Evolutionary conservation across 2,113 vertebrate species (phyloP), one percentile per base, ranked within the genome.

Genomic region (Lanius collurio): DNA sequence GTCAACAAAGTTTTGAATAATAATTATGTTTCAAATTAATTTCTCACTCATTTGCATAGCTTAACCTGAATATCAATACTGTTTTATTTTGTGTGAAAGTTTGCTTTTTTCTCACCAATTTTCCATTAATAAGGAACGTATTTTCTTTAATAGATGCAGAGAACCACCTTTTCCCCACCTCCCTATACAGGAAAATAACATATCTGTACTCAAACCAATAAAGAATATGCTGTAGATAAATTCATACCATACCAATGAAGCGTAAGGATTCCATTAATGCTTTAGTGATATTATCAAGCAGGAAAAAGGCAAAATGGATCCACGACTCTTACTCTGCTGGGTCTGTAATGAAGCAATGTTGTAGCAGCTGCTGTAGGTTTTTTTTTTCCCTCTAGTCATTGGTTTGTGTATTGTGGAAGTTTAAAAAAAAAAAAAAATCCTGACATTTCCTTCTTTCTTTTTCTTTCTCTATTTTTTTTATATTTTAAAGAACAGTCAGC

Each of bases 181-280:
- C n/a, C 39, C n/a, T 16, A 10, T 53, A 19, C 27, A 71, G 42
- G 67, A 75, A 95, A 92, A 52, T 44, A 88, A 31, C 47, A 30
- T 74, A 93, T 93, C 94, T 95, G 37, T 79, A 80, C 91, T 83
- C 87, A 64, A 84, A 93, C 87, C 91, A 85, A 90, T 96, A 92
- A 92, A 80, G 70, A 91, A 95, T 79, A 85, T 0, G 3, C 39
- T 93, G 82, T 80, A 95, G 90, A 91, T 97, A 96, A 96, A 97
- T 97, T 96, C 94, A 92, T 74, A 94, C 77, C 84, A 30, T 83
- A 95, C 90, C 91, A 95, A 94, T 93, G 90, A 90, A 97, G 76
- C 37, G 30, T 94, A 96, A 97, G 97, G 96, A 96, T 97, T 96
- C 95, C 93, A 97, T 97, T 97, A 98, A 97, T 96, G 89, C 59